Conservation (phyloP, 1,140 invertebrate species). For the Hylaeus anthracinus region DNA sequence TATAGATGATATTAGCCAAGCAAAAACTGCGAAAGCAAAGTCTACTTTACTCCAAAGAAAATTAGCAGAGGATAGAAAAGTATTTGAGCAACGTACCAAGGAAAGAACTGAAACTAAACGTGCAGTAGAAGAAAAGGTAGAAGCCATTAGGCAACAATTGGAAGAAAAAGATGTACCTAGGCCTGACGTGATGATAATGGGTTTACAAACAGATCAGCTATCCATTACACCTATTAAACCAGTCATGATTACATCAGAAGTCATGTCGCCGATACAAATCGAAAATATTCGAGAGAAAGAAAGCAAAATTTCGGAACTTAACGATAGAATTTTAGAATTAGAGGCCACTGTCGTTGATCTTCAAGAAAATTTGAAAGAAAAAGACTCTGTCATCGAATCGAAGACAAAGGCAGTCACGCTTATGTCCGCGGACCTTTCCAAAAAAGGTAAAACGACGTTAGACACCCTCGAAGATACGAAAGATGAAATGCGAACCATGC, state of each 20-base stretch:
- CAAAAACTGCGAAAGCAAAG: constrained; percentile 76
- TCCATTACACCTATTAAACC: constrained; percentile 64
- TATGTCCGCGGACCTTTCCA: constrained; percentile 88
- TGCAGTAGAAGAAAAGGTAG: constrained; percentile 78
- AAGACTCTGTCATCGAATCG: constrained; percentile 92
- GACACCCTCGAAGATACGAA: constrained; percentile 89
- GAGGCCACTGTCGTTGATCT: constrained; percentile 86
- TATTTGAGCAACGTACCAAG: constrained; percentile 76
- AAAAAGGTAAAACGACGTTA: constrained; percentile 86
- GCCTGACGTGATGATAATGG: constrained; percentile 40
- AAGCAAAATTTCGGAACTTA: constrained; percentile 79
- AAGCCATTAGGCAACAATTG: constrained; percentile 76
- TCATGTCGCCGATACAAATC: constrained; percentile 62
- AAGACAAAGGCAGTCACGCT: constrained; percentile 90
- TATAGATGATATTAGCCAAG: constrained; percentile 74
- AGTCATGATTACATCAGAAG: constrained; percentile 66
- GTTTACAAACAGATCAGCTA: constrained; percentile 56
- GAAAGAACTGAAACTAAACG: constrained; percentile 77
- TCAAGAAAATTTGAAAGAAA: constrained; percentile 91
- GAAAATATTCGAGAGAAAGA: constrained; percentile 78
- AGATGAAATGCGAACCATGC: constrained; percentile 90
- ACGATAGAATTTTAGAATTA: constrained; percentile 83
- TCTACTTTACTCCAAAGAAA: constrained; percentile 78
- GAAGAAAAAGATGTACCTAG: constrained; percentile 72
- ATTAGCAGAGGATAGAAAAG: constrained; percentile 77